Evolutionary conservation across 1,140 invertebrate species (phyloP), one percentile per base, ranked within the genome.

Genomic region (Calosoma granatense): DNA sequence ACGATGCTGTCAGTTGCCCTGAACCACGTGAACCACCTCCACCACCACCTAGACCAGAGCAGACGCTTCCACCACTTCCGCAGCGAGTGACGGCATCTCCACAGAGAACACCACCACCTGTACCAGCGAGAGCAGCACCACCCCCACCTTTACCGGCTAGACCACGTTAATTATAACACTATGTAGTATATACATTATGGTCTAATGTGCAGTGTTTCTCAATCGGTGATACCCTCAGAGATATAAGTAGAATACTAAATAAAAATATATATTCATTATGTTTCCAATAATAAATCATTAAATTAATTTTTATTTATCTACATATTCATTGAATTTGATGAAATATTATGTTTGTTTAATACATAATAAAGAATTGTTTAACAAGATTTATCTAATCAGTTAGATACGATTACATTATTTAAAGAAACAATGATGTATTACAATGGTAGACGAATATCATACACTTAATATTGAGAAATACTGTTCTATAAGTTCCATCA

Each of bases 141-240:
- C 81, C 82, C 21, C 86, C 84, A 54, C 86, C 85, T 0, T 75
- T 87, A 65, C 86, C 85, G n/a, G 81, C 84, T 26, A 75, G 86
- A 60, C 77, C 78, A 26, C 64, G 67, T 23, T 64, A 64, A 60
- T 47, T 17, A 47, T 4, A 3, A 12, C 17, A 12, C 15, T 47
- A 4, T 9, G 41, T 11, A 11, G 4, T 47, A 47, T 12, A 17
- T 12, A 12, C 41, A 47, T 17, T 6, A 12, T 47, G 17, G 4
- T 36, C 41, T 47, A 17, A 11, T 47, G 9, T 17, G 17, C 41
- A 17, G 6, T 47, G 9, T 47, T 47, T 17, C 26, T 9, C 6
- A 36, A 36, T 36, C 26, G n/a, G n/a, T n/a, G 6, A 36, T 6
- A 6, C 6, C n/a, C 26, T 36, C 26, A 36, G 26, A 6, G 26